These are phyloP conservation scores for Forpus xanthops DNA, from an alignment of 2,797 vertebrate species.

Conservation along the genomic window DNA sequence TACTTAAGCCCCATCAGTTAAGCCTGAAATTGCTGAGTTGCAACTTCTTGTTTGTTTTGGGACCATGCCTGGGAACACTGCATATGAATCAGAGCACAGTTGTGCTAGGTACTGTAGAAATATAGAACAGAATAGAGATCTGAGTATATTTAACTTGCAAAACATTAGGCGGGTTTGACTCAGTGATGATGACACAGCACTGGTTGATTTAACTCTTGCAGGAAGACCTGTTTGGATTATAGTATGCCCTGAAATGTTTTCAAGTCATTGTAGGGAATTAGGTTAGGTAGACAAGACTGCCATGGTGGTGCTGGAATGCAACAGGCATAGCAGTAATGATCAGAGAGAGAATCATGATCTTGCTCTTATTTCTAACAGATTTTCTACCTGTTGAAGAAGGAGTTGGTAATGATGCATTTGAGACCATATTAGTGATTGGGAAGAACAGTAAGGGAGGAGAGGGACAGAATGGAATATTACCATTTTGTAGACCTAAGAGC, in stretches of 20 bases:
- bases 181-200: not conserved
- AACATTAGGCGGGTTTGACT: not conserved
- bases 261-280: not conserved
- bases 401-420: not conserved
- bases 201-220: not conserved
- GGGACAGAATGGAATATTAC: not conserved
- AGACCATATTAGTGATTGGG: not conserved
- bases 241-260: not conserved
- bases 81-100: not conserved
- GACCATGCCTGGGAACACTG: not conserved
- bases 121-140: not conserved
- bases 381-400: not conserved
- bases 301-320: not conserved
- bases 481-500: not conserved
- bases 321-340: not conserved
- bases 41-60: slow-evolving; percentile 25
- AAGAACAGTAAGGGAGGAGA: not conserved
- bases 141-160: not conserved
- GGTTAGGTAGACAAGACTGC: not conserved
- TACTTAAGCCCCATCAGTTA: not conserved
- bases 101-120: not conserved
- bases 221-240: not conserved
- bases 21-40: not conserved
- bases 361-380: not conserved
- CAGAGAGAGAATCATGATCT: not conserved